Evolutionary conservation across 2,888 invertebrate genomes (phyloP).

Genomic region (Oxycera nigricornis): DNA sequence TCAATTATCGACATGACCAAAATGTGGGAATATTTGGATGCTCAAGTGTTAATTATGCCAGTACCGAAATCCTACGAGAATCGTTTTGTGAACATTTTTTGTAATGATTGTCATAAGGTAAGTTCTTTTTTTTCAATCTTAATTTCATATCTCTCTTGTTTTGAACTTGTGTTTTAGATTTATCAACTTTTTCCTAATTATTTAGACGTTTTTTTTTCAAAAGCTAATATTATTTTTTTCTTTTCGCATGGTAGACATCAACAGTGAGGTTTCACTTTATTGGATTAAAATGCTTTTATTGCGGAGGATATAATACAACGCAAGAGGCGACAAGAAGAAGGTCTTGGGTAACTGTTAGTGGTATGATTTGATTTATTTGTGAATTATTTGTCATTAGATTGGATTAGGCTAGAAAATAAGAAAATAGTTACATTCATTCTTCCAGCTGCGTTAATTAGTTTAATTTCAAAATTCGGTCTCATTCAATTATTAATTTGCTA

Average conservation of each 20-base stretch:
- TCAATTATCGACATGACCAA: constrained; percentile 87
- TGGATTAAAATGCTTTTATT: constrained; percentile 83
- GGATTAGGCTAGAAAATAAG: no score
- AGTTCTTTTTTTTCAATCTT: no score
- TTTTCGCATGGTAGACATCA: constrained; percentile 69
- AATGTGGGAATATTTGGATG: constrained; percentile 82
- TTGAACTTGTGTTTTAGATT: no score
- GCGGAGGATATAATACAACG: constrained; percentile 92
- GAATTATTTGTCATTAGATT: no score
- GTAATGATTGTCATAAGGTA: constrained; percentile 92
- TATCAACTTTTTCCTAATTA: no score
- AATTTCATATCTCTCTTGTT: no score
- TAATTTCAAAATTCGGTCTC: no score
- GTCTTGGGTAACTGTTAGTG: constrained; percentile 52
- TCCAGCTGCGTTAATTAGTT: no score
- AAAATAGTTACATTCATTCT: no score
- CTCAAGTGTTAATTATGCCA: constrained; percentile 80
- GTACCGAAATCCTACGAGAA: constrained; percentile 86
- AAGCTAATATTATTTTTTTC: constrained; percentile 19
- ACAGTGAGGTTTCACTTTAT: constrained; percentile 86
- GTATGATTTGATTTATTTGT: no score
- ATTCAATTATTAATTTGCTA: no score
- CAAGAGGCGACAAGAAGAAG: constrained; percentile 66
- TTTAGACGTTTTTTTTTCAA: no score
- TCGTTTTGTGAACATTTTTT: constrained; percentile 81